Evolutionary conservation across 2,113 vertebrate genomes (phyloP).

Genomic region (Pseudopodoces humilis): DNA sequence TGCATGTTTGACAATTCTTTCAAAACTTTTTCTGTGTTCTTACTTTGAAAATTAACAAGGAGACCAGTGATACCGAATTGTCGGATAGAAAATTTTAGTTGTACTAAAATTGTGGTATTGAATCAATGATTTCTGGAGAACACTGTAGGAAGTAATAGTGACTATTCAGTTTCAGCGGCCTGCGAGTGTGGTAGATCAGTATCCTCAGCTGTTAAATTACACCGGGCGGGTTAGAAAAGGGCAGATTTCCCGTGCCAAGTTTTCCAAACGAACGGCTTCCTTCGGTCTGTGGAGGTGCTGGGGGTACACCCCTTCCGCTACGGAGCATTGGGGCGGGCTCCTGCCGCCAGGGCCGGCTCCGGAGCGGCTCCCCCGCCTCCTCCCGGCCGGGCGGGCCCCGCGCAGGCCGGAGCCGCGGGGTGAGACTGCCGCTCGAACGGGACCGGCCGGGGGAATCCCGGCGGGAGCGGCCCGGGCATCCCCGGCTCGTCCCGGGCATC

Average conservation of each 20-base stretch:
- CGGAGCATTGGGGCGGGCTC: rapidly evolving
- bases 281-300: rapidly evolving
- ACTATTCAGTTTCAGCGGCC: neutral
- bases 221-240: no score
- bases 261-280: neutral
- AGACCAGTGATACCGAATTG: neutral
- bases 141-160: rapidly evolving
- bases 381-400: no score
- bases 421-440: neutral
- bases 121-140: neutral
- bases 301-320: rapidly evolving
- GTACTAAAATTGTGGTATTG: neutral
- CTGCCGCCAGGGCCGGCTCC: rapidly evolving
- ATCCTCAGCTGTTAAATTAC: rapidly evolving
- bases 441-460: neutral
- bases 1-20: neutral
- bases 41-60: neutral
- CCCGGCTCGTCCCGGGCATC: neutral
- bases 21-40: neutral
- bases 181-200: rapidly evolving
- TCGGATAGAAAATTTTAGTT: neutral
- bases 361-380: neutral
- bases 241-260: rapidly evolving
- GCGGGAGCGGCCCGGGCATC: neutral
- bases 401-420: no score